Evolutionary conservation across 2,113 vertebrate species (phyloP).

Genomic region (Mugil cephalus): DNA sequence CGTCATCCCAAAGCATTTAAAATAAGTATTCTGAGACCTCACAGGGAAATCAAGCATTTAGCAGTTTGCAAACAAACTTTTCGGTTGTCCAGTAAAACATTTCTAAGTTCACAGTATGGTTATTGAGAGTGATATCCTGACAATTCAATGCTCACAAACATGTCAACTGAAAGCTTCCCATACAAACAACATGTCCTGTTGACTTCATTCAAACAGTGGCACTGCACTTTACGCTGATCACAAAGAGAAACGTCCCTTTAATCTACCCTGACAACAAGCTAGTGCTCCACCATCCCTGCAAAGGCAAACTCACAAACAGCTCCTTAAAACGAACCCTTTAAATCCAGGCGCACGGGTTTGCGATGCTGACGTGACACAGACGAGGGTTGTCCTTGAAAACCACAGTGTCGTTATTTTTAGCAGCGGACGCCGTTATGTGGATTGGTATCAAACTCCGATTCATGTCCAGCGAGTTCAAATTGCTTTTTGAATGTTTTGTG

Average conservation of each 20-base stretch:
- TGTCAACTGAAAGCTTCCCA: neutral
- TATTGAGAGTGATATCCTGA: neutral
- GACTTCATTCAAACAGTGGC: neutral
- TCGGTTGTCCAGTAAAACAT: slow-evolving; percentile 3
- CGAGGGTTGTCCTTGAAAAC: neutral
- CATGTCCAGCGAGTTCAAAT: neutral
- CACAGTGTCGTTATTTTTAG: slow-evolving; percentile 7
- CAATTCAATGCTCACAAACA: neutral
- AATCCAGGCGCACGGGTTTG: slow-evolving; percentile 4
- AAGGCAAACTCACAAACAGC: slow-evolving; percentile 2
- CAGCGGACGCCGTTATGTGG: neutral
- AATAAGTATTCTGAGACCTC: too few relatives aligned
- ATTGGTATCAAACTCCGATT: neutral
- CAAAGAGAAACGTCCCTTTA: slow-evolving; percentile 60
- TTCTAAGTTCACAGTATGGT: neutral
- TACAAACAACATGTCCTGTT: neutral
- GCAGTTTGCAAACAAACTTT: too few relatives aligned
- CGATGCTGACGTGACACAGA: neutral
- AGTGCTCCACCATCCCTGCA: neutral
- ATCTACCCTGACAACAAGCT: slow-evolving; percentile 26
- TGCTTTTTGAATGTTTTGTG: neutral
- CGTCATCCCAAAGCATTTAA: too few relatives aligned
- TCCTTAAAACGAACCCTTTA: slow-evolving; percentile 38
- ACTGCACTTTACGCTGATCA: slow-evolving; percentile 24
- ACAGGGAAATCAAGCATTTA: too few relatives aligned